Percentiles rank a stretch among this genome's conserved stretches.
phyloP scores from a whole-genome alignment of 2,888 invertebrate genomes.

The Erebia aethiops region DNA sequence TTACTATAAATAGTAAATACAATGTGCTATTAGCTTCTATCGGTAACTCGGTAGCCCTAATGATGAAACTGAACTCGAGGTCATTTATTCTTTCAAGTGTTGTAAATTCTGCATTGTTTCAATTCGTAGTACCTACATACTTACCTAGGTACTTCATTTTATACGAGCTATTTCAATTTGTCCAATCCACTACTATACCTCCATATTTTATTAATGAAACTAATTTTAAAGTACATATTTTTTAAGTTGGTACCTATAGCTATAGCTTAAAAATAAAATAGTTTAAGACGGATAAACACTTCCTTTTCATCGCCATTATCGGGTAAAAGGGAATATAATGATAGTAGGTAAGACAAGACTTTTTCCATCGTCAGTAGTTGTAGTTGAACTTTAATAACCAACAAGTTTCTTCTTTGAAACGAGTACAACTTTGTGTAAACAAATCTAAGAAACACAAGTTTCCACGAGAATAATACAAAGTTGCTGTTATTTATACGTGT shows the following conservation, averaged over 20 bases:
- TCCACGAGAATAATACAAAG: constrained; percentile 25
- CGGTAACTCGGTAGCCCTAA: neutral
- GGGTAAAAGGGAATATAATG: neutral
- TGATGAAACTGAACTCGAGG: neutral
- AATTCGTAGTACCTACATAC: neutral
- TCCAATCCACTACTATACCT: neutral
- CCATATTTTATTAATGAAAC: too few relatives aligned
- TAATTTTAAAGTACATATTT: neutral
- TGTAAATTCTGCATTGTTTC: constrained; percentile 4
- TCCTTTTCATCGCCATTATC: neutral
- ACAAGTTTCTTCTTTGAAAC: neutral
- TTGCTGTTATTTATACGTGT: neutral
- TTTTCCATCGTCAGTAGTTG: neutral
- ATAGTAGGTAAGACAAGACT: neutral
- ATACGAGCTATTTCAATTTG: neutral
- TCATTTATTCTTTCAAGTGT: neutral
- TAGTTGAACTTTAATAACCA: constrained; percentile 15
- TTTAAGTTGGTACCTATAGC: too few relatives aligned
- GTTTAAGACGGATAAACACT: neutral
- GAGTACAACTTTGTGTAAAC: constrained; percentile 13
- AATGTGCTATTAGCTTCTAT: neutral
- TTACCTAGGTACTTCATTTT: neutral
- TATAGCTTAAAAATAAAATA: too few relatives aligned
- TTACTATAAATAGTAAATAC: neutral
- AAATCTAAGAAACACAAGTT: constrained; percentile 31